Conservation (phyloP, 2,888 invertebrate genomes). For the Caenorhabditis drosophilae region DNA sequence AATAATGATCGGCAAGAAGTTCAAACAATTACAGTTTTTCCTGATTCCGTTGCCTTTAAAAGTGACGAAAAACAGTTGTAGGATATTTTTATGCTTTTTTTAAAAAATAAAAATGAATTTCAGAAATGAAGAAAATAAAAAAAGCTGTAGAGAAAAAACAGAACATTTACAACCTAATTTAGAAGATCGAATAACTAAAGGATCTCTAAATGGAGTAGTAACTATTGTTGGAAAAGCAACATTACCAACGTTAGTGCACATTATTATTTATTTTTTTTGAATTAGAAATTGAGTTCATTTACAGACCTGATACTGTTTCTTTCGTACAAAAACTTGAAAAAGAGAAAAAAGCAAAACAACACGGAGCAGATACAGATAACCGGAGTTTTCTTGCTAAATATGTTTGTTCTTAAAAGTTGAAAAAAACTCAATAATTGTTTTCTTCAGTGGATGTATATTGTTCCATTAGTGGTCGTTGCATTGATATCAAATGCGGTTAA, state of each 20-base stretch:
- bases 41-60: slow-evolving; percentile 41
- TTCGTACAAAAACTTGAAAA: slow-evolving; percentile 91
- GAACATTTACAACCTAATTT: background rate
- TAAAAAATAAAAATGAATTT: background rate
- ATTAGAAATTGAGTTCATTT: slow-evolving; percentile 4
- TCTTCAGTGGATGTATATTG: slow-evolving; percentile 98
- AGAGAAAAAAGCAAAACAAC: slow-evolving; percentile 86
- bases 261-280: background rate
- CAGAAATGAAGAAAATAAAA: background rate
- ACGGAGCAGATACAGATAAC: slow-evolving; percentile 79
- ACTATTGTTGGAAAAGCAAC: slow-evolving; percentile 23
- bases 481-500: slow-evolving; percentile 86
- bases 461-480: slow-evolving; percentile 88
- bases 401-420: slow-evolving; percentile 76
- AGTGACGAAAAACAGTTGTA: slow-evolving; percentile 15
- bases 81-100: background rate
- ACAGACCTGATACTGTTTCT: slow-evolving; percentile 85
- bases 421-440: slow-evolving; percentile 21
- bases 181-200: slow-evolving; percentile 3
- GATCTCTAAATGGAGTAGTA: slow-evolving; percentile 32
- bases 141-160: background rate
- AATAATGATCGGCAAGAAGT: slow-evolving; percentile 50
- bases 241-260: slow-evolving; percentile 23
- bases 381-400: slow-evolving; percentile 96
- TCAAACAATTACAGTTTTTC: slow-evolving; percentile 61